phyloP scores from a whole-genome alignment of 1,140 invertebrate genomes.

The Chrysoperla carnea region DNA sequence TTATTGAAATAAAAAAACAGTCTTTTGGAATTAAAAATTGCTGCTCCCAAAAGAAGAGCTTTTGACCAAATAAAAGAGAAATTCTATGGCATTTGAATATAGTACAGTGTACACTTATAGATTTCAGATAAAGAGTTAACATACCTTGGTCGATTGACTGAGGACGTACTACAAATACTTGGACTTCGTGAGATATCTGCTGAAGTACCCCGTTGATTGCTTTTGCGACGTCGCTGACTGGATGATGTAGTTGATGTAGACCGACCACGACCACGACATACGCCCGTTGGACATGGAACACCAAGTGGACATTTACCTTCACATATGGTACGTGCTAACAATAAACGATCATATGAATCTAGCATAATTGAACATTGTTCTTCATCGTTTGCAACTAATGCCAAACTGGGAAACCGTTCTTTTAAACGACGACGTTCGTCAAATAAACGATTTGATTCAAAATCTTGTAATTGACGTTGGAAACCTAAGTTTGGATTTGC shows the following conservation, averaged over 20 bases:
- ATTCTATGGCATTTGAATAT: too few species aligned
- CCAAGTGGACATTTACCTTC: constrained; percentile 71
- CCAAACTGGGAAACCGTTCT: constrained; percentile 64
- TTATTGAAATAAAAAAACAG: too few species aligned
- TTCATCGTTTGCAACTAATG: constrained; percentile 52
- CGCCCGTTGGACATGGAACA: constrained; percentile 67
- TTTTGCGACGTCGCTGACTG: not conserved
- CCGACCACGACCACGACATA: not conserved
- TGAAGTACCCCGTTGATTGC: not conserved
- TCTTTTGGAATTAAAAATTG: too few species aligned
- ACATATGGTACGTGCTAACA: constrained; percentile 60
- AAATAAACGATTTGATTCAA: constrained; percentile 59
- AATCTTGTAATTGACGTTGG: constrained; percentile 83
- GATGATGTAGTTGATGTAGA: not conserved
- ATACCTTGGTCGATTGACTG: not conserved
- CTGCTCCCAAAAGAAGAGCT: too few species aligned
- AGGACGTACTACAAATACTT: not conserved
- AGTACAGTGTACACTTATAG: too few species aligned
- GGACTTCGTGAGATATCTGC: not conserved
- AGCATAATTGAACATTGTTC: constrained; percentile 57
- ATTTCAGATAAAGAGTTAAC: not conserved
- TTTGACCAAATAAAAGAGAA: too few species aligned
- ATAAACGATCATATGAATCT: constrained; percentile 60
- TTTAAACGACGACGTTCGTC: constrained; percentile 68
- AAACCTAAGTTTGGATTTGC: constrained; percentile 94